These are phyloP conservation scores for Odontothrips loti DNA, from an alignment of 2,888 invertebrate genomes.

Conservation along the genomic window DNA sequence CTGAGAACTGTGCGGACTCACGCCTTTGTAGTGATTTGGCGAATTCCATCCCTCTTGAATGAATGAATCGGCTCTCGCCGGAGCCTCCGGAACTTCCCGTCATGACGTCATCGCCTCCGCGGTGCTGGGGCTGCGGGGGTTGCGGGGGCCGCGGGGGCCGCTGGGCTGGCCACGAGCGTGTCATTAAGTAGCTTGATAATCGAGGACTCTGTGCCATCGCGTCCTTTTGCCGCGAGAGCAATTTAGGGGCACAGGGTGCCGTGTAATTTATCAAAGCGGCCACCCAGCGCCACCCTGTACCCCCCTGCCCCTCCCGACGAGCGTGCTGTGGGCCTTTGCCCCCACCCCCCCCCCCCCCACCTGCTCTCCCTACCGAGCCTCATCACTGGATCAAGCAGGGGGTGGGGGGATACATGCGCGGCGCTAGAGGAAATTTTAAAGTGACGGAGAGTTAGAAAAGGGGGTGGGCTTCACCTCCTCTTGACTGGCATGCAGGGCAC, in stretches of 20 bases:
- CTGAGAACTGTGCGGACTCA: too few relatives aligned
- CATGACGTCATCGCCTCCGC: too few relatives aligned
- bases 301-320: neutral
- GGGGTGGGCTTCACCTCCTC: neutral
- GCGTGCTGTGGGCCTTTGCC: too few relatives aligned
- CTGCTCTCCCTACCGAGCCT: neutral
- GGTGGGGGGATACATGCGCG: neutral
- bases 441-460: neutral
- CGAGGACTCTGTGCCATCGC: neutral
- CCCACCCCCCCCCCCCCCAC: neutral
- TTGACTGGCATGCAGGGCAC: too few relatives aligned
- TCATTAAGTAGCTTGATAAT: conserved; percentile 4
- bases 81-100: too few relatives aligned
- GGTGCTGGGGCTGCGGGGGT: too few relatives aligned
- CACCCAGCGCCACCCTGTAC: neutral
- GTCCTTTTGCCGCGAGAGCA: neutral
- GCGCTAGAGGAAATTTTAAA: too few relatives aligned
- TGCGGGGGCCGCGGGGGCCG: neutral
- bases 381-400: neutral
- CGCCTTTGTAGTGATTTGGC: too few relatives aligned
- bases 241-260: neutral
- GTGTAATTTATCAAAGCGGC: conserved; percentile 16
- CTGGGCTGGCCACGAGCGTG: neutral
- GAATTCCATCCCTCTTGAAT: too few relatives aligned
- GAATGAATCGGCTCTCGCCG: too few relatives aligned